phyloP scores from a whole-genome alignment of 2,113 vertebrate genomes.

The Macaca nemestrina region DNA sequence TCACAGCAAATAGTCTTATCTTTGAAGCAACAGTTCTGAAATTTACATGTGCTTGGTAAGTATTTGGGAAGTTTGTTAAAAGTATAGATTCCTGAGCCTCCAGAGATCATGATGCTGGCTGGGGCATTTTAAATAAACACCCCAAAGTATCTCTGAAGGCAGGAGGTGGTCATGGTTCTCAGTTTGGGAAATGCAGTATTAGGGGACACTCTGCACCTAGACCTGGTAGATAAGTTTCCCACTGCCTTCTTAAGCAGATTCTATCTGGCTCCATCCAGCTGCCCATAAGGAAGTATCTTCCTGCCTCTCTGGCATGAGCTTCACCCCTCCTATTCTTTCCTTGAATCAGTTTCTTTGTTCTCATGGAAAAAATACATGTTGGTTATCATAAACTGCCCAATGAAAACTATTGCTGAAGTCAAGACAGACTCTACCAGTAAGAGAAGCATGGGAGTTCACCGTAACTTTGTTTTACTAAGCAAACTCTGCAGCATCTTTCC shows the following conservation, averaged over 20 bases:
- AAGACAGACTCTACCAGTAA: background rate
- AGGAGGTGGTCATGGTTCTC: background rate
- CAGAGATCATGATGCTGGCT: background rate
- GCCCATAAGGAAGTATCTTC: background rate
- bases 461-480: conserved; percentile 24
- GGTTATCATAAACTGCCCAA: conserved; percentile 2
- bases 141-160: background rate
- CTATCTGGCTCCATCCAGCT: background rate
- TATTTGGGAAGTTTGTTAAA: background rate
- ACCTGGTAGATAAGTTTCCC: background rate
- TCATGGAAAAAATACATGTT: background rate
- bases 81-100: background rate
- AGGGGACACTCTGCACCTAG: background rate
- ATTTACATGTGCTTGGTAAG: conserved; percentile 1
- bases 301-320: background rate
- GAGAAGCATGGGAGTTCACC: background rate
- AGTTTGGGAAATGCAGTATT: background rate
- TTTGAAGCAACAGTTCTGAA: conserved; percentile 33
- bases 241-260: background rate
- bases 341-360: background rate
- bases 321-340: background rate
- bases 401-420: conserved; percentile 38
- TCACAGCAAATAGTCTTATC: conserved; percentile 23
- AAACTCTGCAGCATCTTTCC: background rate
- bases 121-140: conserved; percentile 9